Percentiles rank a stretch among this genome's conserved stretches.
phyloP scores from a whole-genome alignment of 2,888 invertebrate genomes.

The Chaetogeoica ovagalla region DNA sequence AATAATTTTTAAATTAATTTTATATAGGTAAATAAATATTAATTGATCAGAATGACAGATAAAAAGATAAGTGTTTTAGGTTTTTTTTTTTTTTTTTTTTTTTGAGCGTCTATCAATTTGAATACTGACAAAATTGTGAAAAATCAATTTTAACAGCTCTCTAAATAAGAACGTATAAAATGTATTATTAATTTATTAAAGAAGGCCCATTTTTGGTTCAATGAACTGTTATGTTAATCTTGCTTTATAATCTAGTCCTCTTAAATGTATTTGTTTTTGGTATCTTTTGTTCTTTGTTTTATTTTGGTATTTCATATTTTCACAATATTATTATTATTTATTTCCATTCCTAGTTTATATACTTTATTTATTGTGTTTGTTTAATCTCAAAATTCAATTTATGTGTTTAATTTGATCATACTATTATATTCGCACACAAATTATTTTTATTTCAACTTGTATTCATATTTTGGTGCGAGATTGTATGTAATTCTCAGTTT shows the following conservation, averaged over 20 bases:
- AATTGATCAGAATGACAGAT: neutral
- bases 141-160: conserved; percentile 39
- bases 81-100: neutral
- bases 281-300: neutral
- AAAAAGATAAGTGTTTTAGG: neutral
- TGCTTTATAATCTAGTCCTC: conserved; percentile 38
- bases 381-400: conserved; percentile 20
- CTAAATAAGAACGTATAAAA: conserved; percentile 23
- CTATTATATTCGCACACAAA: conserved; percentile 9
- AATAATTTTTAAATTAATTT: neutral
- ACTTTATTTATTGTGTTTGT: conserved; percentile 1
- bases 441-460: conserved; percentile 19
- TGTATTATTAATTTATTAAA: conserved; percentile 19
- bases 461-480: conserved; percentile 16
- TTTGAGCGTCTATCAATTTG: neutral
- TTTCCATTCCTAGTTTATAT: conserved; percentile 7
- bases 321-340: conserved; percentile 10
- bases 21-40: neutral
- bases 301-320: neutral
- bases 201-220: neutral
- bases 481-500: conserved; percentile 3
- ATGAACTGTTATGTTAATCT: conserved; percentile 9
- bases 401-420: neutral
- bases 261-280: conserved; percentile 1
- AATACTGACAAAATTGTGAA: neutral